Evolutionary conservation across 2,888 invertebrate species (phyloP), one percentile per base, ranked within the genome.

Genomic region (Cecidostiba fungosa): DNA sequence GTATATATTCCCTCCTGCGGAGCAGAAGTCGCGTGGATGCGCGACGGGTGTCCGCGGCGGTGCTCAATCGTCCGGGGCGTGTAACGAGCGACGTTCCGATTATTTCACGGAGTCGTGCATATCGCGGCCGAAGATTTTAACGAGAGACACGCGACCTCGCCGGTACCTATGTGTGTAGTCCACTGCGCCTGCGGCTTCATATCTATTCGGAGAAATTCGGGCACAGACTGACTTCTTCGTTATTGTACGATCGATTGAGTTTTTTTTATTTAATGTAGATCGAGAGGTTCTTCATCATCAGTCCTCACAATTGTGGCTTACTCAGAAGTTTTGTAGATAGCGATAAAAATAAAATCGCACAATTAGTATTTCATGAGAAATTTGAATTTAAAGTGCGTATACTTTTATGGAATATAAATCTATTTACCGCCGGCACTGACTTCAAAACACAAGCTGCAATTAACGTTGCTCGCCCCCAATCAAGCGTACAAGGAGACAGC

Each of bases 41-140:
- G 3, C 85, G 50, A 26, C 85, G 85, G 85, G 85, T 82, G 73
- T 47, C 69, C 77, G 29, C 5, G 43, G 54, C 43, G 39, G 62
- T n/a, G n/a, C 47, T 32, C n/a, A 19, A n/a, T n/a, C 19, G 43
- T 59, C 43, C 10, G 1, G 29, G 26, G 26, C 23, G 29, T 79
- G 88, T 89, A 90, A 91, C 90, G 90, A 91, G 87, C 89, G 91
- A 92, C 88, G 43, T 23, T n/a, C 10, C 32, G 6, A 87, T 91
- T 90, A 92, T 92, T 92, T 92, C 90, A 91, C 89, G 91, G 90
- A 91, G 90, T 91, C 90, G 87, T 89, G 89, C 89, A 87, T 70
- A 84, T 59, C 39, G 54, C 54, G 39, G 39, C 39, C 89, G 92
- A 92, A 91, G 91, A 91, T 91, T 92, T 92, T 93, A 93, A 93